phyloP scores from a whole-genome alignment of 2,888 invertebrate species.

The Cosmopolites sordidus region DNA sequence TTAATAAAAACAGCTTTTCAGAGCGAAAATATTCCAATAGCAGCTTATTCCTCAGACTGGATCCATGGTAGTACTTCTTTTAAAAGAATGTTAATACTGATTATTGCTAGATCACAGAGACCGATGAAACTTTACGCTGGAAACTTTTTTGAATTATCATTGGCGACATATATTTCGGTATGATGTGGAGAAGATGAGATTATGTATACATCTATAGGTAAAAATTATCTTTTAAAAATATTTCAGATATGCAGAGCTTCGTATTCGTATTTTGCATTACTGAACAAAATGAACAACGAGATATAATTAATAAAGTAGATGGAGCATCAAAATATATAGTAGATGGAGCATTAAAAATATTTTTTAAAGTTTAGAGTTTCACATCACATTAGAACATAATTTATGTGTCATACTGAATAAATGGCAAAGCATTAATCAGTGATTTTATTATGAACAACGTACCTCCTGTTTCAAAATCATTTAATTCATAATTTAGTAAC shows the following conservation, averaged over 20 bases:
- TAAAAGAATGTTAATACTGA: neutral
- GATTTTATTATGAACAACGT: too few relatives aligned
- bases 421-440: too few relatives aligned
- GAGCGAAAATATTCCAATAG: slow-evolving; percentile 2
- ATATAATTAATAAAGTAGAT: neutral
- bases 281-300: neutral
- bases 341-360: too few relatives aligned
- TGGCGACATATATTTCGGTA: neutral
- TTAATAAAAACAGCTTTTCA: neutral
- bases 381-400: too few relatives aligned
- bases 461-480: too few relatives aligned
- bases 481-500: too few relatives aligned
- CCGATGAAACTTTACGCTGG: slow-evolving; percentile 2
- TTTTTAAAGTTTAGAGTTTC: too few relatives aligned
- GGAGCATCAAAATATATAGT: too few relatives aligned
- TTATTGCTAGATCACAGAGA: neutral
- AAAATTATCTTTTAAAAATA: neutral
- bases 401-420: too few relatives aligned
- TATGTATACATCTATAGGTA: neutral
- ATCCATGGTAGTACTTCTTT: neutral
- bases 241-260: neutral
- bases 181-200: neutral
- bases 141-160: slow-evolving; percentile 1
- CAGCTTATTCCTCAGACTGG: neutral
- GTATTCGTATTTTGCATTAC: slow-evolving; percentile 1